Evolutionary conservation across 2,888 invertebrate genomes (phyloP), one percentile per base, ranked within the genome.

Genomic region (Homarus gammarus): DNA sequence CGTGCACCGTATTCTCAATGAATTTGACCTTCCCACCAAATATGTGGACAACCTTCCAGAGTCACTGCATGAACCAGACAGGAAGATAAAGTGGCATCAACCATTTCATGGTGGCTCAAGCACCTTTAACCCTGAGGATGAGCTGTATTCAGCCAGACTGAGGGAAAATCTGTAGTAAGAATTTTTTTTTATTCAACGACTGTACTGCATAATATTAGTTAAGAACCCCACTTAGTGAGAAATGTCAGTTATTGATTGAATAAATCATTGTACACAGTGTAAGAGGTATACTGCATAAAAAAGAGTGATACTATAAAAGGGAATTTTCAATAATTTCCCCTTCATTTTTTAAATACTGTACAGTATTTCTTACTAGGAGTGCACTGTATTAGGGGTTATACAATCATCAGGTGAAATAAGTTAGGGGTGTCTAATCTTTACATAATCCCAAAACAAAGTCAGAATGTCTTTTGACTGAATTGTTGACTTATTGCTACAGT

Each of bases 21-120:
- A 85, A 2, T 89, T 92, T 81, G 89, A 90, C 44, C 87, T 92
- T 44, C 92, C 92, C n/a, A 91, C 91, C 18, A 91, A 91, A 31
- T 91, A 91, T 78, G 88, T 91, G 10, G 91, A 91, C 61, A 85
- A 33, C 27, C 82, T 91, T 27, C 83, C 87, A 22, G 85, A 91
- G 36, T 68, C 31, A 36, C 51, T 64, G 38, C 31, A 70, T 33
- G 38, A 56, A 12, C 84, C 87, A 27, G 90, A 91, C 68, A 70
- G 87, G 40, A 75, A 79, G 31, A 90, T 88, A 22, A 70, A 27
- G 15, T 85, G 79, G 79, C 36, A 73, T 64, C 61, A 38, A 22
- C 77, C 78, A 18, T 86, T 86, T 68, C 78, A 89, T 51, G 84
- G 78, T 40, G 51, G 40, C 18, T 56, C 82, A 3, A 61, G 68